Base-by-base conservation (phyloP, 2,888 invertebrate genomes). In the Fragum sueziense region DNA sequence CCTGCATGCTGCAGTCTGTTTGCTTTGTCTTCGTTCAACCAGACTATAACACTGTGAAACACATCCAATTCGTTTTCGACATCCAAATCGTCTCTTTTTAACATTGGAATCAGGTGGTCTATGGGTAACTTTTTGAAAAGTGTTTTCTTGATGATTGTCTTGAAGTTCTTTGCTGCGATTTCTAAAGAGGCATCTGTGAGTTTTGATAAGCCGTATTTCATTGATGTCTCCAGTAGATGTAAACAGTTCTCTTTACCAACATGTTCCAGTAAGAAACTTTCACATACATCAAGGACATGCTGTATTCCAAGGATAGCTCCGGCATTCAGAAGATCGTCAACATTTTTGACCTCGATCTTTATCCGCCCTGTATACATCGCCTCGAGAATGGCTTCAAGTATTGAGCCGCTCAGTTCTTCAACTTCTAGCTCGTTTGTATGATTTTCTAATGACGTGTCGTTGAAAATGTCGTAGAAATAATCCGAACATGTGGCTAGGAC, bases 311-410 rank as follows among this genome's bases (percentile, higher is more conserved):
- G 70, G 14, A 71, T 65, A 14, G 80, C 34, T 0, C 88, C 85
- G 9, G 88, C 85, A 11, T 76, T 62, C n/a, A 90, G 69, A 2
- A 89, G 69, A 20, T 88, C 86, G 33, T 84, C 84, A 0, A 89
- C 85, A 59, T 86, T 88, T 2, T 61, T 68, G 2, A 86, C 88
- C 20, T 85, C 85, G 1, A 90, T 68, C 67, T 80, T 76, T 3
- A 89, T 73, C 70, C 82, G 82, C 22, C 88, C 89, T 0, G 90
- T 88, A 68, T 90, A 90, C 87, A 90, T 87, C 22, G 88, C 87
- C 51, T 87, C 85, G 17, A 90, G 57, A 9, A 90, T 68, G 1
- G 74, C 74, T 9, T 85, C 84, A 20, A 88, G 37, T 14, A 82
- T 79, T 22, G 74, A 71, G 0, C 85, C 82, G 27, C 59, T 71